Base-by-base conservation (phyloP, 2,888 invertebrate genomes). In the Aspidiotus destructor region DNA sequence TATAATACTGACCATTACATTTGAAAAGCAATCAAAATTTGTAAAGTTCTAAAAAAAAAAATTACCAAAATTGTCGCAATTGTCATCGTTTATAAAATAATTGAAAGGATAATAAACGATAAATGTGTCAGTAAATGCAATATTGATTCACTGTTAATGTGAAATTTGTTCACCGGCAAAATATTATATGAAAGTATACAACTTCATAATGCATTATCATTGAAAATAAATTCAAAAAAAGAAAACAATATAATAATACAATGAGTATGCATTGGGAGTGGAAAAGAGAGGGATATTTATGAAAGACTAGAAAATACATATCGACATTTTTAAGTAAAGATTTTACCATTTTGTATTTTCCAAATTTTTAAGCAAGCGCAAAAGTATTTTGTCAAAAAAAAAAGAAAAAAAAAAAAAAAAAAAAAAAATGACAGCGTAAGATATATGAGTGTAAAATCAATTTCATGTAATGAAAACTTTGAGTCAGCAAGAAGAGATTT, bases 1-100 rank as follows among this genome's bases (percentile, higher is more conserved):
- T 48, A 28, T 48, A 48, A 48, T 48, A 48, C 48, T 48, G 48
- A 48, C 48, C 48, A 48, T 48, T 48, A 48, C 10, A 48, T n/a
- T 6, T 1, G 6, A 48, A 48, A 6, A 48, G n/a, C 11, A 3
- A 48, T 13, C 10, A 48, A 48, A 48, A 48, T 48, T 13, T 48
- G n/a, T 11, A 6, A 48, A 48, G n/a, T 48, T 28, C 28, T 28
- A 28, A 28, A 28, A 5, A 28, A 5, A 28, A 28, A 28, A 28
- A 1, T 28, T 28, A 5, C 28, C 28, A 28, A 28, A 28, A 28
- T 28, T 5, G 28, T 28, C 28, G 28, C 28, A 28, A 28, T 28
- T 28, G 28, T 28, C 28, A 28, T 28, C 28, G 28, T 28, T 28
- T 28, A 28, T 48, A 48, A 48, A 13, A 48, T 48, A n/a, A 48